phyloP scores from a whole-genome alignment of 2,888 invertebrate genomes.

The Marronus borbonicus region DNA sequence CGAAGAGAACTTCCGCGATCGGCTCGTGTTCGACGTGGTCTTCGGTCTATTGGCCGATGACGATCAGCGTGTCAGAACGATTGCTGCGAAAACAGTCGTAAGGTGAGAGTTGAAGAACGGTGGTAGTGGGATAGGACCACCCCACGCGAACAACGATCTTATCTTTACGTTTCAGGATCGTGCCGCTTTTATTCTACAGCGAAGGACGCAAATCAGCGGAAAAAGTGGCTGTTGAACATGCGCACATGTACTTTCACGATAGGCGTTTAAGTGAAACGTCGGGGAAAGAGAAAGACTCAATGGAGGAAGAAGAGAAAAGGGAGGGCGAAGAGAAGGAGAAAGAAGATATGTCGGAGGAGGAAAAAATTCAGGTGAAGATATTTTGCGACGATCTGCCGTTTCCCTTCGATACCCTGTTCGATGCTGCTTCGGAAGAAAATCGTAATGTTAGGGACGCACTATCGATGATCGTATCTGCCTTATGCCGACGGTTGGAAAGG shows the following conservation, averaged over 20 bases:
- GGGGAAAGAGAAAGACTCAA: background rate
- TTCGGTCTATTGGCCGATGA: conserved; percentile 80
- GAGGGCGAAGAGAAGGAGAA: too few relatives aligned
- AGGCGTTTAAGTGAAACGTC: background rate
- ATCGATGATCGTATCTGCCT: background rate
- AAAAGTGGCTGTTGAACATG: conserved; percentile 10
- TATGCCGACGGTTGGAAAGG: background rate
- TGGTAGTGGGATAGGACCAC: background rate
- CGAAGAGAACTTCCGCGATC: conserved; percentile 73
- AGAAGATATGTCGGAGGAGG: background rate
- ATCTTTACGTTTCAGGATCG: conserved; percentile 66
- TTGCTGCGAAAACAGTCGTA: conserved; percentile 79
- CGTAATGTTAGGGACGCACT: background rate
- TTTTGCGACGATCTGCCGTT: conserved; percentile 70
- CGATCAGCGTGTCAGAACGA: conserved; percentile 83
- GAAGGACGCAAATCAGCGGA: conserved; percentile 64
- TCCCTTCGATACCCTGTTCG: conserved; percentile 67
- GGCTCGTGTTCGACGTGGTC: conserved; percentile 75
- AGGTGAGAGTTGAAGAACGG: conserved; percentile 70
- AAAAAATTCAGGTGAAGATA: background rate
- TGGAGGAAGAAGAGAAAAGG: background rate
- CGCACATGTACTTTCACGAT: conserved; percentile 13
- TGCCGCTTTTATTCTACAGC: conserved; percentile 70
- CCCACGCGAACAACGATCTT: background rate
- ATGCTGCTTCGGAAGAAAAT: background rate